phyloP scores from a whole-genome alignment of 2,113 vertebrate species.

The Anhinga rufa region DNA sequence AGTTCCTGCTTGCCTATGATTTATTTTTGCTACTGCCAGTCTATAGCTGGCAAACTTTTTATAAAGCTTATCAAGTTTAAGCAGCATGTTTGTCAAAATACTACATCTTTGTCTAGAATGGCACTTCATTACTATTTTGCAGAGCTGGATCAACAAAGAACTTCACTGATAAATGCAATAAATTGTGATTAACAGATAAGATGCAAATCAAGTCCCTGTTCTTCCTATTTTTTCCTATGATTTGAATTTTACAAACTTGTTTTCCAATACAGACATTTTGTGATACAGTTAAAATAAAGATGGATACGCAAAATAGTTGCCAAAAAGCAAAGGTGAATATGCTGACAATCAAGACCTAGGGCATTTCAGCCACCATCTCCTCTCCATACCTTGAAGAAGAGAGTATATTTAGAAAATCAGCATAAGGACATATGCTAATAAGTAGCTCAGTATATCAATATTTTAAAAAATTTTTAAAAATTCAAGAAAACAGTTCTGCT shows the following conservation, averaged over 20 bases:
- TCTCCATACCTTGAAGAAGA: not conserved
- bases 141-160: not conserved
- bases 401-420: not conserved
- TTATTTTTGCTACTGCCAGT: constrained; percentile 48
- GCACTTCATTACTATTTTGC: not conserved
- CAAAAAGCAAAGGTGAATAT: not conserved
- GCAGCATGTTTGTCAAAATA: constrained; percentile 29
- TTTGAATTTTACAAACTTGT: not conserved
- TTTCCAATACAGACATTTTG: not conserved
- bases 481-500: not conserved
- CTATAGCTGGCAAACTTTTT: constrained; percentile 27
- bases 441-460: not conserved
- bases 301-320: not conserved
- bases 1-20: constrained; percentile 28
- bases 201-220: not conserved
- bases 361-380: not conserved
- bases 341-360: not conserved
- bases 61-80: constrained; percentile 41
- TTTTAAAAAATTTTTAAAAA: not conserved
- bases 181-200: not conserved
- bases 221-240: not conserved
- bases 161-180: not conserved
- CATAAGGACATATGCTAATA: not conserved
- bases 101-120: not conserved
- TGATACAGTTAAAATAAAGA: not conserved